These are phyloP conservation scores for Anhinga rufa DNA, from an alignment of 2,113 vertebrate species.

Conservation along the genomic window DNA sequence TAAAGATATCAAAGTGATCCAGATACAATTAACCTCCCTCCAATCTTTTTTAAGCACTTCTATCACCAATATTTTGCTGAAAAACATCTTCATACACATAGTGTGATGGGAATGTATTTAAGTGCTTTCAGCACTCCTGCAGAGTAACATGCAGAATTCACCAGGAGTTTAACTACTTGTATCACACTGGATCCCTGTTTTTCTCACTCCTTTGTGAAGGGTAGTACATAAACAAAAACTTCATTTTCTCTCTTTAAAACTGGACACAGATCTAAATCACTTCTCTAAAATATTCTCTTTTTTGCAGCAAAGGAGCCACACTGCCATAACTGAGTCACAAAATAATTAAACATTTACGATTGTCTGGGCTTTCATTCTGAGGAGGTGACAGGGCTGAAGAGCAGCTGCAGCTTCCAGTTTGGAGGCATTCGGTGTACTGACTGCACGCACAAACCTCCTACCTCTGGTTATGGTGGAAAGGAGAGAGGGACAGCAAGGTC, in stretches of 20 bases:
- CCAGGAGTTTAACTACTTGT: not conserved
- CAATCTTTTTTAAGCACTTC: not conserved
- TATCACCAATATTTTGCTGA: not conserved
- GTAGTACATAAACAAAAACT: not conserved
- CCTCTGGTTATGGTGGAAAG: not conserved
- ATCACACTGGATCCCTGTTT: not conserved
- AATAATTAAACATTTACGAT: slow-evolving; percentile 36
- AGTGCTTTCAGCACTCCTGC: slow-evolving; percentile 17
- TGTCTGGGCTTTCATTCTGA: not conserved
- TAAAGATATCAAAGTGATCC: not conserved
- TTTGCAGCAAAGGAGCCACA: not conserved
- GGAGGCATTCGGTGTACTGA: not conserved
- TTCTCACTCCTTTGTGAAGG: not conserved
- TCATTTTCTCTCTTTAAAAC: not conserved
- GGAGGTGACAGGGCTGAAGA: not conserved
- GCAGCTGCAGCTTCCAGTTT: not conserved
- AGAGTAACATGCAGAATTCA: not conserved
- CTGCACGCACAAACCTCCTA: not conserved
- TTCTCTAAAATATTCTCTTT: not conserved
- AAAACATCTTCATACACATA: not conserved
- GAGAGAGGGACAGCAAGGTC: not conserved
- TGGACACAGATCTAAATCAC: not conserved
- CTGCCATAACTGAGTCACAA: not conserved
- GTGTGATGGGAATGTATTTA: not conserved
- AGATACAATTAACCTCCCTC: not conserved